Conservation (phyloP, 53 echinoderm and acorn worm species). For the Pentamera pediparva region DNA sequence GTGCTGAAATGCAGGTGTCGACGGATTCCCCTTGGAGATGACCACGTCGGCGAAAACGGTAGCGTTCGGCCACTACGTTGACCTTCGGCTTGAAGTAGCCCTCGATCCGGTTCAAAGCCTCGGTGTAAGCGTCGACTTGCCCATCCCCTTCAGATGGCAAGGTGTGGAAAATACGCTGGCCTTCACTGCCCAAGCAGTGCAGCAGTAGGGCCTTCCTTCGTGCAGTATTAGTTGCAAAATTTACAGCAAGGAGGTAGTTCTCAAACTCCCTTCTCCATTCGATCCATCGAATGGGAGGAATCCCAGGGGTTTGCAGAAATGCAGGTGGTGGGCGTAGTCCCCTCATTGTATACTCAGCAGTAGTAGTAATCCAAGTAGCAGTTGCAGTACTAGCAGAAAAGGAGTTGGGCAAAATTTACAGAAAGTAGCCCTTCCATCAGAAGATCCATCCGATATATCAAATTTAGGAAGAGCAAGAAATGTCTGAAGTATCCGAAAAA, state of each 20-base stretch:
- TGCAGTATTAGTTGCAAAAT: not conserved
- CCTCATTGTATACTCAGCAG: too few relatives aligned
- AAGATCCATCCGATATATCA: too few relatives aligned
- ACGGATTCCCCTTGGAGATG: conserved; percentile 32
- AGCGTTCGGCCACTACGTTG: conserved; percentile 45
- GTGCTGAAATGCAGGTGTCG: conserved; percentile 31
- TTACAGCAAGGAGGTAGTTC: not conserved
- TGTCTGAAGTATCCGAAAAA: too few relatives aligned
- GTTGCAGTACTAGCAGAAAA: too few relatives aligned
- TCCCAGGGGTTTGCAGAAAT: not conserved
- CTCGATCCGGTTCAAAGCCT: conserved; percentile 3
- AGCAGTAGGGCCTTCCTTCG: conserved; percentile 10
- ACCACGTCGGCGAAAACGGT: conserved; percentile 28
- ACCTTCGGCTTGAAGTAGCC: conserved; percentile 30
- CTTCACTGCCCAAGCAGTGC: conserved; percentile 3
- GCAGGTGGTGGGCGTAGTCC: not conserved
- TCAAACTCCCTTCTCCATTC: not conserved
- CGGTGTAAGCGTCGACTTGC: not conserved
- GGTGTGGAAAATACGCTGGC: not conserved
- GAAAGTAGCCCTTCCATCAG: too few relatives aligned
- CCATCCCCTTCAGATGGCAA: not conserved
- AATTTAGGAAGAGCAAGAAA: too few relatives aligned
- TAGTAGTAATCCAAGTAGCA: too few relatives aligned
- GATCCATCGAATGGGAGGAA: not conserved
- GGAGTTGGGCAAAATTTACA: too few relatives aligned